A percentile compares a stretch with the other conserved stretches of the same genome.
phyloP scores from a whole-genome alignment of 2,797 vertebrate species.

The Delichon dasypus region DNA sequence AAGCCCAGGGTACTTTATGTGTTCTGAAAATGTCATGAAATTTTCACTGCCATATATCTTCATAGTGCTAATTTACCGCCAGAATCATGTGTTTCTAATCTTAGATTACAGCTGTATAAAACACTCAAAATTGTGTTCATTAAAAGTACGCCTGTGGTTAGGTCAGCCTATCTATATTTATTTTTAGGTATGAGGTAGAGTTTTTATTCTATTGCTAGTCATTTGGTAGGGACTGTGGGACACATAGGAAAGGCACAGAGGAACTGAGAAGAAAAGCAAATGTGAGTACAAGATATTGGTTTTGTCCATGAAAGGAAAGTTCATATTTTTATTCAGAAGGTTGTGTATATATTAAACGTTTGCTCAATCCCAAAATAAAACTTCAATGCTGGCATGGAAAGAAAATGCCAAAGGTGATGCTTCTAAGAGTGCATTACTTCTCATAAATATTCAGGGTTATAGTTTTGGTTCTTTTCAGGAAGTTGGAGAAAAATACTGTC shows the following conservation, averaged over 20 bases:
- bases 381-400: slow-evolving; percentile 18
- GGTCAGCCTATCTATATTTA: slow-evolving; percentile 42
- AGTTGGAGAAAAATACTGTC: slow-evolving; percentile 33
- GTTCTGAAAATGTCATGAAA: slow-evolving; percentile 56
- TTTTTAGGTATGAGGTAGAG: slow-evolving; percentile 15
- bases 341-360: slow-evolving; percentile 15
- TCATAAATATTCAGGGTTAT: slow-evolving; percentile 35
- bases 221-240: neutral
- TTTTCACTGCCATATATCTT: slow-evolving; percentile 41
- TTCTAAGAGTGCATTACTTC: slow-evolving; percentile 33
- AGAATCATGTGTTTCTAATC: slow-evolving; percentile 41
- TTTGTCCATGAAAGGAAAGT: slow-evolving; percentile 33
- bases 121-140: slow-evolving; percentile 11
- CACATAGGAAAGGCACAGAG: neutral
- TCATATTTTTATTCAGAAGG: slow-evolving; percentile 23
- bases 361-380: neutral
- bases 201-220: neutral
- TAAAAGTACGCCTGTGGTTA: slow-evolving; percentile 34
- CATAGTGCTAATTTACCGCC: slow-evolving; percentile 44
- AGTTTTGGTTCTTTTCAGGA: neutral
- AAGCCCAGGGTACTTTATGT: slow-evolving; percentile 22
- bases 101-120: slow-evolving; percentile 32
- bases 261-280: neutral
- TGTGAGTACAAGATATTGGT: neutral
- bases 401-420: slow-evolving; percentile 45